phyloP scores from a whole-genome alignment of 2,113 vertebrate species.

The Elanus axillaris region DNA sequence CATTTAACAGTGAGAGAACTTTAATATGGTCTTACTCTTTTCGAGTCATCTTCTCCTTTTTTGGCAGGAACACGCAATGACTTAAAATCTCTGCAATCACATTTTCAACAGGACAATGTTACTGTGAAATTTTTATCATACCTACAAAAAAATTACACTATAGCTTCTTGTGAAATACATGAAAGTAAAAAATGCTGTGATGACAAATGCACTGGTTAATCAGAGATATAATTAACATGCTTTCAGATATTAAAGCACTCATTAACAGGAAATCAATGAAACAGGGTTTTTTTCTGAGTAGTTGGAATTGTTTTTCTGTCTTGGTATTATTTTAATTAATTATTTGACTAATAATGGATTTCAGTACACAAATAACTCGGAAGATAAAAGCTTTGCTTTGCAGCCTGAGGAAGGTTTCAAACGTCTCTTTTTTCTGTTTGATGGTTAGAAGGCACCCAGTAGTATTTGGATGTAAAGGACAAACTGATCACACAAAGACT shows the following conservation, averaged over 20 bases:
- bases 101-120: not conserved
- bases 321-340: not conserved
- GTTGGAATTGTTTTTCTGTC: not conserved
- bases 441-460: not conserved
- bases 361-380: not conserved
- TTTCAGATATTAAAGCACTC: not conserved
- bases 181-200: not conserved
- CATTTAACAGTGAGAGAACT: constrained; percentile 22
- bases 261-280: not conserved
- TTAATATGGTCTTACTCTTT: not conserved
- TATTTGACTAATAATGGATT: not conserved
- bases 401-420: not conserved
- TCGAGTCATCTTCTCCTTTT: rapidly evolving
- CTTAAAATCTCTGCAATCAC: not conserved
- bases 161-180: not conserved
- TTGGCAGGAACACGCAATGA: not conserved
- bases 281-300: not conserved
- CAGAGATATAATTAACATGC: not conserved
- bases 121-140: not conserved
- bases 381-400: not conserved
- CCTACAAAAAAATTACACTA: not conserved
- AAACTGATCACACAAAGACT: not conserved
- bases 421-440: not conserved
- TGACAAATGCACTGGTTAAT: not conserved
- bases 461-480: not conserved